These are phyloP conservation scores for Eustalomyia histrio DNA, from an alignment of 2,888 invertebrate species.

Conservation along the genomic window DNA sequence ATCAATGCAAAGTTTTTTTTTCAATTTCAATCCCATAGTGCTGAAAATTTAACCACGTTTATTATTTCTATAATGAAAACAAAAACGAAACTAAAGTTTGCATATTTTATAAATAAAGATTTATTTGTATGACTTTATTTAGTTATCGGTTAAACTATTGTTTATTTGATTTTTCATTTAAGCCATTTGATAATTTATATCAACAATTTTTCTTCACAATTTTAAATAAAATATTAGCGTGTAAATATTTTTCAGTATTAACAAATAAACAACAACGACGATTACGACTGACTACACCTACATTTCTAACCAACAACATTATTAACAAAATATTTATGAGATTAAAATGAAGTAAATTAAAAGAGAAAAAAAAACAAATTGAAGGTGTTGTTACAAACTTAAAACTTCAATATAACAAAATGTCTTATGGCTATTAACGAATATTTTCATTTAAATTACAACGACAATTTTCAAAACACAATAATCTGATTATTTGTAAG, in stretches of 20 bases:
- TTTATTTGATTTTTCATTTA: slow-evolving; percentile 12
- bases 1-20: no score
- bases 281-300: slow-evolving; percentile 48
- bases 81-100: slow-evolving; percentile 31
- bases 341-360: slow-evolving; percentile 5
- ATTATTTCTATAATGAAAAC: slow-evolving; percentile 13
- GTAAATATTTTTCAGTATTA: slow-evolving; percentile 33
- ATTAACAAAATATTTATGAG: slow-evolving; percentile 7
- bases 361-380: background rate
- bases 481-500: background rate
- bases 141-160: slow-evolving; percentile 49
- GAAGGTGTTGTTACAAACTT: slow-evolving; percentile 15
- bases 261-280: slow-evolving; percentile 26
- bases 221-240: slow-evolving; percentile 42
- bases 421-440: background rate
- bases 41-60: background rate
- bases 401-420: background rate
- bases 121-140: slow-evolving; percentile 61
- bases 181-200: slow-evolving; percentile 51
- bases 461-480: background rate
- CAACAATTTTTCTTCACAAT: slow-evolving; percentile 32
- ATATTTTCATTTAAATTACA: slow-evolving; percentile 8
- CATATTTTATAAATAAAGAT: slow-evolving; percentile 49
- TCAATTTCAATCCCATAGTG: slow-evolving; percentile 33
- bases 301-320: slow-evolving; percentile 29